Base-by-base conservation (phyloP, 2,797 vertebrate species). In the Parambassis ranga region DNA sequence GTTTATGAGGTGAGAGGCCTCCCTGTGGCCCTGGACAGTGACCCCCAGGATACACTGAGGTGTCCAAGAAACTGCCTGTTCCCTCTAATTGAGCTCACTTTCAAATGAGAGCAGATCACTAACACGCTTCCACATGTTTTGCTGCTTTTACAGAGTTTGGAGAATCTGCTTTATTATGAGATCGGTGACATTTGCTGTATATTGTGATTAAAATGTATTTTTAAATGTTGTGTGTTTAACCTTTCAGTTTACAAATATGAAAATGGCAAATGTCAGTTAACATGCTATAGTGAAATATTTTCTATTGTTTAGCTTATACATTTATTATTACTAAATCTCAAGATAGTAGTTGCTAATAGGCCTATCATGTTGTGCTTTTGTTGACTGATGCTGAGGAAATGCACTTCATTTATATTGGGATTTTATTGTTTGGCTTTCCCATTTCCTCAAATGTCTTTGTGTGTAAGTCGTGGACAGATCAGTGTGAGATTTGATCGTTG, bases 1-100 rank as follows among this genome's bases (percentile, higher is more conserved):
- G 91, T 92, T 92, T 87, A 93, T 92, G 85, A 91, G 89, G 86
- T 82, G 86, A 84, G 76, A 76, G 75, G 81, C 81, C 86, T 87
- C 82, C 82, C 77, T 15, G 59, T 75, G 88, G 86, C 84, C 86
- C 83, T 49, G 57, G 77, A 77, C 78, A 72, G 71, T 89, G 89
- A 92, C 90, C 91, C 87, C 51, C 60, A 36, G 81, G 85, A 86
- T 80, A 79, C 60, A 41, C 64, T 50, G 48, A 64, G 77, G 71
- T 79, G 87, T 87, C 86, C 84, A 47, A 88, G 84, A 82, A 91
- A 84, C 84, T 87, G 87, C 88, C 85, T 88, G 76, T 82, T 90
- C 79, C 66, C 77, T 87, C 83, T 91, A 86, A 92, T 88, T 89
- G 85, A 86, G 81, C 85, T 67, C 63, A 23, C 82, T 87, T 85